phyloP scores from a whole-genome alignment of 1,140 invertebrate species.

The Galendromus occidentalis region DNA sequence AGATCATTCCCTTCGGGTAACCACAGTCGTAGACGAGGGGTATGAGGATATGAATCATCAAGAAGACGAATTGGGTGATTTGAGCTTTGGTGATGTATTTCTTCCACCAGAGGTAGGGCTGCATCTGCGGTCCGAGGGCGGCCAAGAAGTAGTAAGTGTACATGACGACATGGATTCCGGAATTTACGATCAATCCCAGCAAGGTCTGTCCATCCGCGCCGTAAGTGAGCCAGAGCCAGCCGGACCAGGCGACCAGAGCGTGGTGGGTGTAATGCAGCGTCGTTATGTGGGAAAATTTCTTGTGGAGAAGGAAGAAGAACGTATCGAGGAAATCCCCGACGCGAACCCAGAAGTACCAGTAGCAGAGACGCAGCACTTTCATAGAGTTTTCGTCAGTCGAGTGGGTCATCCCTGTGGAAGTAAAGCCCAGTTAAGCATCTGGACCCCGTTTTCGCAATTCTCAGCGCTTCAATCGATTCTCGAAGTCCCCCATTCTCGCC shows the following conservation, averaged over 20 bases:
- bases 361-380: neutral
- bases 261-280: neutral
- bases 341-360: neutral
- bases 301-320: constrained; percentile 11
- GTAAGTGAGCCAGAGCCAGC: neutral
- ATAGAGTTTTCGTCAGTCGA: neutral
- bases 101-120: constrained; percentile 32
- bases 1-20: neutral
- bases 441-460: too few relatives aligned
- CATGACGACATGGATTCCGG: constrained; percentile 54
- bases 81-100: constrained; percentile 25
- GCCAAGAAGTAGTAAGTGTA: constrained; percentile 50
- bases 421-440: too few relatives aligned
- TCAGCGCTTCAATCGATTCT: too few relatives aligned
- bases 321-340: constrained; percentile 11
- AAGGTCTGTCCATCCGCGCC: neutral
- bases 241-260: constrained; percentile 1
- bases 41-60: neutral
- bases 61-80: constrained; percentile 17
- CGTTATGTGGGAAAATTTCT: constrained; percentile 8
- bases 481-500: too few relatives aligned
- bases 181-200: constrained; percentile 36
- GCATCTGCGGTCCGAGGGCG: constrained; percentile 31
- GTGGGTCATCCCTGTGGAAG: neutral
- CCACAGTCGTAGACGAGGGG: neutral